A percentile compares a stretch with the other conserved stretches of the same genome.
These are phyloP conservation scores for Poecilobothrus nobilitatus DNA, from an alignment of 2,888 invertebrate species.

Conservation along the genomic window DNA sequence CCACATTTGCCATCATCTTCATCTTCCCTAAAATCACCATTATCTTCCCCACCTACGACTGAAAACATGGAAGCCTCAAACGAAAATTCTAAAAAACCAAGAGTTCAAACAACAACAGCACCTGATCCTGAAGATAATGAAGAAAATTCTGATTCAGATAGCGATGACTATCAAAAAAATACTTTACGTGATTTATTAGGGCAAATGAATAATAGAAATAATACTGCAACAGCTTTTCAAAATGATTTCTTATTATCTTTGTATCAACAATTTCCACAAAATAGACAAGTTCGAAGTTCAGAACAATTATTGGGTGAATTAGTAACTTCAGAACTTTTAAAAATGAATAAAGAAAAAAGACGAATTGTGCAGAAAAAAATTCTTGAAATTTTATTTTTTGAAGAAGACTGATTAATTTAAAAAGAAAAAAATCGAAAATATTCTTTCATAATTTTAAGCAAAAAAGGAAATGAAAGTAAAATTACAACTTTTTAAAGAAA, in stretches of 20 bases:
- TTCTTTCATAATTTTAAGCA: too few species aligned
- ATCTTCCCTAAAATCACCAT: slow-evolving; percentile 41
- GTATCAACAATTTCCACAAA: slow-evolving; percentile 39
- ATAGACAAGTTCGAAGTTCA: slow-evolving; percentile 36
- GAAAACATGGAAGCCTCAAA: slow-evolving; percentile 14
- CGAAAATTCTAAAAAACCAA: slow-evolving; percentile 35
- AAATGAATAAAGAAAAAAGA: slow-evolving; percentile 42
- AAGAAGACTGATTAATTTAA: slow-evolving; percentile 34
- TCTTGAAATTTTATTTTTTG: slow-evolving; percentile 42
- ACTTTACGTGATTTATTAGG: slow-evolving; percentile 19
- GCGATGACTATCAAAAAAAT: slow-evolving; percentile 19
- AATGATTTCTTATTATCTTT: slow-evolving; percentile 40
- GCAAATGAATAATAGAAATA: slow-evolving; percentile 19
- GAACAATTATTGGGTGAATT: slow-evolving; percentile 42
- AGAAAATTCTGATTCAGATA: slow-evolving; percentile 17
- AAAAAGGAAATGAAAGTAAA: too few species aligned
- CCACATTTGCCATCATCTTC: slow-evolving; percentile 36
- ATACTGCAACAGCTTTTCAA: slow-evolving; percentile 24
- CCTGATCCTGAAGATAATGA: slow-evolving; percentile 25
- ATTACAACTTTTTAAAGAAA: too few species aligned
- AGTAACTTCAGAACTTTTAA: slow-evolving; percentile 41
- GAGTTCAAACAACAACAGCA: slow-evolving; percentile 29
- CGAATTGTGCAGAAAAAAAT: slow-evolving; percentile 42
- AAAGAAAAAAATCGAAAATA: not conserved
- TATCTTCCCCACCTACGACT: slow-evolving; percentile 35